A percentile compares a stretch with the other conserved stretches of the same genome.
Conservation (phyloP, 2,797 vertebrate species). For the Chelonia mydas region DNA sequence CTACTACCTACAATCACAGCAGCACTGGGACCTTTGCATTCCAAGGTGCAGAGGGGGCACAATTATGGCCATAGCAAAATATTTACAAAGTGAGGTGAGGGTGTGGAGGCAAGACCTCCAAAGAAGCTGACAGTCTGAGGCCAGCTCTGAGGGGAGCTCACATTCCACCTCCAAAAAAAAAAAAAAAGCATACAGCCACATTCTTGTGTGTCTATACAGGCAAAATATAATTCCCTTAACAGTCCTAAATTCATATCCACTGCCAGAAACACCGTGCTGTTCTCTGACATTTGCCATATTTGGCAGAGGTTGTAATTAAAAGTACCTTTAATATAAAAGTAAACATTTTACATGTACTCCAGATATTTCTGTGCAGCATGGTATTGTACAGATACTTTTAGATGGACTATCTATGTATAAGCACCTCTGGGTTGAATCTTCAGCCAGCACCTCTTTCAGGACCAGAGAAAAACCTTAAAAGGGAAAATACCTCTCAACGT, state of each 20-base stretch:
- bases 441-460: neutral
- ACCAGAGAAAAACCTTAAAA: neutral
- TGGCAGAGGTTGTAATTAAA: neutral
- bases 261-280: neutral
- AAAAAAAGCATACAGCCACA: fast-evolving
- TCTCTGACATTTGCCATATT: neutral
- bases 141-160: neutral
- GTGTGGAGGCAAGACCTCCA: neutral
- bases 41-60: neutral
- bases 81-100: neutral
- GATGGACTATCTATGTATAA: neutral
- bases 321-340: neutral
- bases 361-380: neutral
- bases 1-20: neutral
- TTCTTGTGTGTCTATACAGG: neutral
- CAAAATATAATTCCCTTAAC: neutral
- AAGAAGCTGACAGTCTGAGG: fast-evolving
- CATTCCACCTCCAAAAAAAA: neutral
- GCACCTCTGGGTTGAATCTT: neutral
- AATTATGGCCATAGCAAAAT: neutral
- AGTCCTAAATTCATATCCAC: neutral
- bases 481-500: neutral
- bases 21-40: neutral
- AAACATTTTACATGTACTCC: neutral
- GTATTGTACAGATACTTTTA: neutral